Base-by-base conservation (phyloP, 1,140 invertebrate genomes). In the Sinonovacula constricta region DNA sequence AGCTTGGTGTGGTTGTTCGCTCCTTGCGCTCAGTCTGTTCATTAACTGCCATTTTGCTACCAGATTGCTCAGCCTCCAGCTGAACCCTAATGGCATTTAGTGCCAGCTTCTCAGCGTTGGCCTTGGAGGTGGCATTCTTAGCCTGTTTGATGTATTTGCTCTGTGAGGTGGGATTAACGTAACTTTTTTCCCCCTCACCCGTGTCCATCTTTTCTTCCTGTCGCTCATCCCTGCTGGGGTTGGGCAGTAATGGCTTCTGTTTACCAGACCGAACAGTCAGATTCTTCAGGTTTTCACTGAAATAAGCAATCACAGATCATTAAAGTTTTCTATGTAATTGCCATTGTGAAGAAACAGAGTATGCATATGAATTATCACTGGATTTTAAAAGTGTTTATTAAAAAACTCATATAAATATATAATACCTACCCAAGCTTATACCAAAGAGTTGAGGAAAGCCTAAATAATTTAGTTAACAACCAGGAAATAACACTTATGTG, bases 91-190 rank as follows among this genome's bases (percentile, higher is more conserved):
- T 65, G 68, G 34, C 63, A 59, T 66, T 62, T 45, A 60, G 59
- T 31, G 70, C 66, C 18, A 75, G 33, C 70, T 76, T 81, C 28
- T 78, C 67, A 39, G 72, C 81, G 68, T 83, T 83, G 49, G 79
- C 81, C 79, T 83, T 87, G 4, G 81, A 84, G 33, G 53, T 51
- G 14, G 75, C 74, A 77, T 83, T 83, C 80, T 85, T 83, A 31
- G 82, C 78, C 33, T 82, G 84, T 77, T 85, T 85, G n/a, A 85
- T 79, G 39, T 85, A 85, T 83, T 85, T 85, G 60, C 84, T 85
- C n/a, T 82, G 75, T 31, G 74, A 75, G 1, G 80, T 83, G 10
- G 75, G 74, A 26, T 79, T 26, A 45, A 53, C 59, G 51, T 69
- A 74, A 7, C 67, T 80, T 28, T 79, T 76, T n/a, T 74, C 71